These are phyloP conservation scores for Phycodurus eques DNA, from an alignment of 2,113 vertebrate genomes.

Conservation along the genomic window DNA sequence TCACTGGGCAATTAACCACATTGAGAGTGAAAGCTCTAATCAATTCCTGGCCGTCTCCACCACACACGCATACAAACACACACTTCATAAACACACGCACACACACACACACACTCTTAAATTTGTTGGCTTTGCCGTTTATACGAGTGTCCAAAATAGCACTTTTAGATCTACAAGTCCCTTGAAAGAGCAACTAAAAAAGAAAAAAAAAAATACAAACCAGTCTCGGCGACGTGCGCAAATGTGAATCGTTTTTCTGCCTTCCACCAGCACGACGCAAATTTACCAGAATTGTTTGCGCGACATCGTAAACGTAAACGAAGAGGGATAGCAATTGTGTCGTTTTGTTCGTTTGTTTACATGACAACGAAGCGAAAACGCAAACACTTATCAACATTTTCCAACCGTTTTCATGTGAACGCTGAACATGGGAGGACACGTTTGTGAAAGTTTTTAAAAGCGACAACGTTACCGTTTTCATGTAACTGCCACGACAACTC, in stretches of 20 bases:
- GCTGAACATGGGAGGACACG: no score
- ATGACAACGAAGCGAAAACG: no score
- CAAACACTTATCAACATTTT: no score
- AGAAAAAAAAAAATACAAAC: neutral
- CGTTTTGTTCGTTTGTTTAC: no score
- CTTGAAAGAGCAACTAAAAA: conserved; percentile 45
- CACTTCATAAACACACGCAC: conserved; percentile 12
- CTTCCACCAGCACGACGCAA: no score
- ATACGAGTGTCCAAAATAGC: conserved; percentile 38
- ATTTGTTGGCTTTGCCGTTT: conserved; percentile 43
- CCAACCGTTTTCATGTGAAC: no score
- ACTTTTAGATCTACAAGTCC: conserved; percentile 43
- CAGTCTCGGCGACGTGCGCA: neutral
- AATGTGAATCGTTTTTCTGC: neutral
- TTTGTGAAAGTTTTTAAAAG: no score
- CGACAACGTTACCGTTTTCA: no score
- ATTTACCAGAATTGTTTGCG: no score
- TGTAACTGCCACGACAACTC: no score
- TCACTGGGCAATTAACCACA: conserved; percentile 79
- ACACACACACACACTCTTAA: conserved; percentile 24
- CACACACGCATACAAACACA: conserved; percentile 41
- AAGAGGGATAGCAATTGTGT: no score
- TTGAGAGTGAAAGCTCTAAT: conserved; percentile 80
- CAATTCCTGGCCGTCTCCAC: conserved; percentile 73
- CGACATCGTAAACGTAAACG: no score